Evolutionary conservation across 2,888 invertebrate species (phyloP), one percentile per base, ranked within the genome.

Genomic region (Netelia melanura): DNA sequence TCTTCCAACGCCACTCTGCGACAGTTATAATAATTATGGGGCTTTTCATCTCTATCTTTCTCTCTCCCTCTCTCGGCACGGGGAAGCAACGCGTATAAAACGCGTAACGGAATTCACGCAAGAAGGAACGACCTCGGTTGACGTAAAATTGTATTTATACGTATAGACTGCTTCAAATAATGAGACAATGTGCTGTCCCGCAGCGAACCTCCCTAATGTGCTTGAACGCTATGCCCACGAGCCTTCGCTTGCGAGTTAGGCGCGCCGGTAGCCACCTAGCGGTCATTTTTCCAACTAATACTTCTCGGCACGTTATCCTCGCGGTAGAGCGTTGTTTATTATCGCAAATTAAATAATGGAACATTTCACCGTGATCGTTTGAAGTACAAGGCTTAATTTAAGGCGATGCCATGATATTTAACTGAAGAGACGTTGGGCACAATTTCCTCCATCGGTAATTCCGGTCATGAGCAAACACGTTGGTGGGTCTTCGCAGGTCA

Each of bases 1-100:
- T 77, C 56, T 62, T 30, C 43, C 72, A 70, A 68, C 70, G 58
- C 64, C 74, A 82, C 81, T 67, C 67, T 30, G 62, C 75, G 74
- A 85, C 85, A 85, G 85, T 85, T 85, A 85, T 85, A 85, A 85
- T 85, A 82, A 85, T 85, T 74, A 64, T n/a, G 38, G 61, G 10
- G 58, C 30, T 52, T 52, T 23, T 84, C 76, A 54, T 30, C 30
- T 2, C 30, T 30, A 5, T 30, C 30, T 81, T 17, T 67, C 21
- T 21, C 23, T 67, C 67, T 17, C n/a, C n/a, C 38, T 14, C 30
- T 74, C 54, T 61, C 48, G 54, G 58, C 6, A 11, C 11, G 43
- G 44, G 70, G 71, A 82, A 75, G 58, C 56, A 64, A 54, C 43
- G 64, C 38, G 23, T 65, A 25, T 75, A 43, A 56, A 75, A 82